Conservation (phyloP, 2,113 vertebrate species). For the Sisor rabdophorus region DNA sequence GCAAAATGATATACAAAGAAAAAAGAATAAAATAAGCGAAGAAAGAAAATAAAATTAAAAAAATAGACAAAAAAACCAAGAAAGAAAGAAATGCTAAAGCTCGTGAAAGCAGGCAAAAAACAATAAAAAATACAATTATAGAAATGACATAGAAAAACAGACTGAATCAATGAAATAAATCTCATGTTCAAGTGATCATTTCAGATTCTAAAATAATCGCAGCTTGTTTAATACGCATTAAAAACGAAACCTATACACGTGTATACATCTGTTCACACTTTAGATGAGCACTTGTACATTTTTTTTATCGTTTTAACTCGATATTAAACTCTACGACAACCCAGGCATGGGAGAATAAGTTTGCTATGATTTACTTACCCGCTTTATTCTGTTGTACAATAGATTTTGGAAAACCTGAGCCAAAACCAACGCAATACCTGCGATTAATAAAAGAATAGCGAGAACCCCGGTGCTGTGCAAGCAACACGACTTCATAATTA, state of each 20-base stretch:
- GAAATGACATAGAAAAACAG: neutral
- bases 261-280: too few relatives aligned
- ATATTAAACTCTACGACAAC: neutral
- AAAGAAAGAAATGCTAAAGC: too few relatives aligned
- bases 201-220: neutral
- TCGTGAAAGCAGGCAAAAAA: too few relatives aligned
- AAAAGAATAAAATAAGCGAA: too few relatives aligned
- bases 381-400: constrained; percentile 57
- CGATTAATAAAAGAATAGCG: constrained; percentile 62
- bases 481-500: constrained; percentile 57
- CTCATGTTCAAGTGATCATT: neutral
- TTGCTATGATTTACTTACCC: constrained; percentile 56
- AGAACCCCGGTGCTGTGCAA: constrained; percentile 59
- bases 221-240: neutral
- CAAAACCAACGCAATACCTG: constrained; percentile 62
- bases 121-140: too few relatives aligned
- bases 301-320: too few relatives aligned
- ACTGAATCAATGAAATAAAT: neutral
- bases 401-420: constrained; percentile 59
- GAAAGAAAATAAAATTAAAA: too few relatives aligned
- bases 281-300: too few relatives aligned
- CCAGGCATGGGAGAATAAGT: neutral
- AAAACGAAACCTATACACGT: neutral
- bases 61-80: too few relatives aligned
- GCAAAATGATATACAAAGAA: too few relatives aligned